Conservation (phyloP, 2,888 invertebrate genomes). For the Trimorus sp. region DNA sequence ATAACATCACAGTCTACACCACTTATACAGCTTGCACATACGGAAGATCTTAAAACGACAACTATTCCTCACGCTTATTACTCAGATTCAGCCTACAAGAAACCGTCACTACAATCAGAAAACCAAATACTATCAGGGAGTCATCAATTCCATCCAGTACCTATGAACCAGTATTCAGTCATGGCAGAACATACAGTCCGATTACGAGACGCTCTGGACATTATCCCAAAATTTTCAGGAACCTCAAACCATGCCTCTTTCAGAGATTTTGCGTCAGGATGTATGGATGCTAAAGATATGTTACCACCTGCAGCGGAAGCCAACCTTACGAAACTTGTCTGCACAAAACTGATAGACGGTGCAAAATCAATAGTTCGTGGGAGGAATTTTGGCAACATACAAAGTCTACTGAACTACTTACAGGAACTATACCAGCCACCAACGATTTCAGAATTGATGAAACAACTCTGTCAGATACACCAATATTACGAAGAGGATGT, state of each 20-base stretch:
- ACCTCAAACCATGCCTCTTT: slow-evolving; percentile 7
- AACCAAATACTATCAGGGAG: too few relatives aligned
- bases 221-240: slow-evolving; percentile 3
- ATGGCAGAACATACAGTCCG: slow-evolving; percentile 4
- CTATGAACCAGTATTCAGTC: too few relatives aligned
- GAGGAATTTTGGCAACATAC: slow-evolving; percentile 1
- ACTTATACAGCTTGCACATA: too few relatives aligned
- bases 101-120: too few relatives aligned
- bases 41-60: too few relatives aligned
- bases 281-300: slow-evolving; percentile 20
- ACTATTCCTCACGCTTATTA: too few relatives aligned
- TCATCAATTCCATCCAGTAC: too few relatives aligned
- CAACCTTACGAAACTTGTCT: slow-evolving; percentile 1
- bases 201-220: neutral
- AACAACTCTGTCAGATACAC: neutral
- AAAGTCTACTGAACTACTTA: slow-evolving; percentile 1
- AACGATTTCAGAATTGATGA: slow-evolving; percentile 4
- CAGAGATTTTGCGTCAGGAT: slow-evolving; percentile 9
- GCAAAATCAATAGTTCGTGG: slow-evolving; percentile 2
- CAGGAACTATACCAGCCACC: slow-evolving; percentile 7
- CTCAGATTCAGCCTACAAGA: too few relatives aligned
- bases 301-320: slow-evolving; percentile 4
- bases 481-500: slow-evolving; percentile 22
- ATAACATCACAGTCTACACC: too few relatives aligned
- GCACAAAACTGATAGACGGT: slow-evolving; percentile 1